Conservation (phyloP, 2,797 vertebrate genomes). For the Otus scops region DNA sequence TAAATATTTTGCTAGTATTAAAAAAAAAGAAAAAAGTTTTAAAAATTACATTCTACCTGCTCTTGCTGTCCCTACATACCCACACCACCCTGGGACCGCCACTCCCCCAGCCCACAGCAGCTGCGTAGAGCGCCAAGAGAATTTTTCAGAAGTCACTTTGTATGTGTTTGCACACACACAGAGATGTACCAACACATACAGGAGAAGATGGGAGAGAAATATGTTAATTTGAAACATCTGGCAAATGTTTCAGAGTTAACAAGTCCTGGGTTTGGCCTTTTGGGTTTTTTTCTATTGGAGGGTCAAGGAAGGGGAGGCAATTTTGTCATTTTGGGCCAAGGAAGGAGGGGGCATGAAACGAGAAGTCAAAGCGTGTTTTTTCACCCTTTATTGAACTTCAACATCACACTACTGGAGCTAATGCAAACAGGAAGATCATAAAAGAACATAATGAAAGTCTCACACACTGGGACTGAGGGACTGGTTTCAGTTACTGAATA, state of each 20-base stretch:
- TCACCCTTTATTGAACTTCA: slow-evolving; percentile 62
- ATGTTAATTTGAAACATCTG: slow-evolving; percentile 63
- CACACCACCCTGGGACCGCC: accelerated
- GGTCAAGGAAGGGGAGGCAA: not conserved
- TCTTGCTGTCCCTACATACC: not conserved
- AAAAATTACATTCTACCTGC: not conserved
- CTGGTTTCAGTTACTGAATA: slow-evolving; percentile 57
- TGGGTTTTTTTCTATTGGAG: not conserved
- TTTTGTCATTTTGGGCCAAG: slow-evolving; percentile 21
- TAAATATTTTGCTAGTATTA: not conserved
- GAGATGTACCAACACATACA: slow-evolving; percentile 37
- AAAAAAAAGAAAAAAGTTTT: not conserved
- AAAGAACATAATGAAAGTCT: slow-evolving; percentile 53
- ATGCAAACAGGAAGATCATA: slow-evolving; percentile 61
- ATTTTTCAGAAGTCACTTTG: slow-evolving; percentile 11
- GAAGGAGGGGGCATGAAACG: slow-evolving; percentile 24
- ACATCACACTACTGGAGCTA: slow-evolving; percentile 52
- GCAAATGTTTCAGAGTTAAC: slow-evolving; percentile 38
- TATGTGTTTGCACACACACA: slow-evolving; percentile 33
- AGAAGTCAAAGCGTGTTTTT: not conserved
- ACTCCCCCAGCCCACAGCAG: not conserved
- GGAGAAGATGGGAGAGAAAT: slow-evolving; percentile 15
- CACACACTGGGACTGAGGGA: not conserved
- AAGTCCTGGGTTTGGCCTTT: not conserved
- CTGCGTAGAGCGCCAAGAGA: not conserved